phyloP scores from a whole-genome alignment of 2,888 invertebrate genomes.

The Melanchra persicariae region DNA sequence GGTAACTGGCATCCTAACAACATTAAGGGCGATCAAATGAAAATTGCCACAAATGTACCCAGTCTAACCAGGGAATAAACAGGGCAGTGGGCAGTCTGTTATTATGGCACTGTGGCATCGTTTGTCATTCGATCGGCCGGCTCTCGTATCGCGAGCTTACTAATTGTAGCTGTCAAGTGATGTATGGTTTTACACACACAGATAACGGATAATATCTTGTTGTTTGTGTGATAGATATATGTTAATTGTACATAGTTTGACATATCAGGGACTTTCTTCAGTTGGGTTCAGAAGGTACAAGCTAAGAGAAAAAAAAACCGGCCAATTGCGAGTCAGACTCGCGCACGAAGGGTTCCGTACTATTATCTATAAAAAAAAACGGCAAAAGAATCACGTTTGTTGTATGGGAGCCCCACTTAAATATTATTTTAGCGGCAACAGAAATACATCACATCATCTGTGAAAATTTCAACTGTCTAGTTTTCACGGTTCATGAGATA shows the following conservation, averaged over 20 bases:
- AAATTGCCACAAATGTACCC: too few relatives aligned
- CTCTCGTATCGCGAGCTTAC: conserved; percentile 14
- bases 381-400: too few relatives aligned
- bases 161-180: conserved; percentile 39
- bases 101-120: conserved; percentile 33
- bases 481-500: too few relatives aligned
- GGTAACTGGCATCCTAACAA: too few relatives aligned
- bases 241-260: not conserved
- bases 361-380: too few relatives aligned
- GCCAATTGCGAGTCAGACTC: too few relatives aligned
- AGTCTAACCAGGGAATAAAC: not conserved
- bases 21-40: too few relatives aligned
- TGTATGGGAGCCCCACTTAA: too few relatives aligned
- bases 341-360: too few relatives aligned
- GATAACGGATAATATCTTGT: conserved; percentile 12
- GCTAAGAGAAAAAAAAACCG: not conserved
- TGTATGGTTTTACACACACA: conserved; percentile 5
- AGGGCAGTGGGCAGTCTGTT: conserved; percentile 2
- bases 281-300: not conserved
- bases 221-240: not conserved
- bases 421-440: too few relatives aligned
- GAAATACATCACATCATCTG: too few relatives aligned
- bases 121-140: conserved; percentile 51
- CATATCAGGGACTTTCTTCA: not conserved
- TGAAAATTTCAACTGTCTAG: too few relatives aligned